phyloP scores from a whole-genome alignment of 1,140 invertebrate species.

The Scaptomyza montana region DNA sequence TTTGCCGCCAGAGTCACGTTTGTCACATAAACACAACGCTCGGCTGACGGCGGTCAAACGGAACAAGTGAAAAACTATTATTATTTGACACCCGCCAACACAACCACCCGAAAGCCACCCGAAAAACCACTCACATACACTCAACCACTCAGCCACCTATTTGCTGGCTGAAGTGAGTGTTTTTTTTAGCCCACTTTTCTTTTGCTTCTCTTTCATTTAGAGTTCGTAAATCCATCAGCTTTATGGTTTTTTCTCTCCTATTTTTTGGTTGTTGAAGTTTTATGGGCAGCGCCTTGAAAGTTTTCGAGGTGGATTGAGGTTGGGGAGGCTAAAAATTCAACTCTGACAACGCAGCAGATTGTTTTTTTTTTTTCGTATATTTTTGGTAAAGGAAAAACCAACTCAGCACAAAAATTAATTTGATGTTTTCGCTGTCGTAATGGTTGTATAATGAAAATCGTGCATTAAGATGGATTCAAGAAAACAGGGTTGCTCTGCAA shows the following conservation, averaged over 20 bases:
- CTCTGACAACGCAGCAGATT: slow-evolving; percentile 61
- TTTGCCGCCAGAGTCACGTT: slow-evolving; percentile 79
- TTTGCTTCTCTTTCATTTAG: slow-evolving; percentile 4
- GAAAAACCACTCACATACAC: slow-evolving; percentile 19
- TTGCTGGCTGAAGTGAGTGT: slow-evolving; percentile 48
- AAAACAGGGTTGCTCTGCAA: slow-evolving; percentile 2
- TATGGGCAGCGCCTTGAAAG: slow-evolving; percentile 47
- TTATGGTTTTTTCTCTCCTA: slow-evolving; percentile 39
- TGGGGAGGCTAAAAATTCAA: slow-evolving; percentile 7
- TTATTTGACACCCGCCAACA: slow-evolving; percentile 64
- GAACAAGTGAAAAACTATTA: slow-evolving; percentile 81
- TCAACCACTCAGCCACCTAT: slow-evolving; percentile 10
- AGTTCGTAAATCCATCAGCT: slow-evolving; percentile 78
- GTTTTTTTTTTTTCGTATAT: slow-evolving; percentile 1
- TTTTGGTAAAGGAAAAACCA: slow-evolving; percentile 19
- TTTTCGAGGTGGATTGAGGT: slow-evolving; percentile 1
- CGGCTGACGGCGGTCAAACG: slow-evolving; percentile 73
- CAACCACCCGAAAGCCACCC: slow-evolving; percentile 7
- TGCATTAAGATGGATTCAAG: slow-evolving; percentile 5
- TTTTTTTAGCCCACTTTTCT: slow-evolving; percentile 39
- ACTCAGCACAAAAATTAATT: slow-evolving; percentile 64
- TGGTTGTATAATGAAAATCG: slow-evolving; percentile 25
- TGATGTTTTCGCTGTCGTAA: slow-evolving; percentile 35
- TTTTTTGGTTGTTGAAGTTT: slow-evolving; percentile 58
- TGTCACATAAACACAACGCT: slow-evolving; percentile 79